Evolutionary conservation across 2,113 vertebrate species (phyloP).

Genomic region (Lophura nycthemera): DNA sequence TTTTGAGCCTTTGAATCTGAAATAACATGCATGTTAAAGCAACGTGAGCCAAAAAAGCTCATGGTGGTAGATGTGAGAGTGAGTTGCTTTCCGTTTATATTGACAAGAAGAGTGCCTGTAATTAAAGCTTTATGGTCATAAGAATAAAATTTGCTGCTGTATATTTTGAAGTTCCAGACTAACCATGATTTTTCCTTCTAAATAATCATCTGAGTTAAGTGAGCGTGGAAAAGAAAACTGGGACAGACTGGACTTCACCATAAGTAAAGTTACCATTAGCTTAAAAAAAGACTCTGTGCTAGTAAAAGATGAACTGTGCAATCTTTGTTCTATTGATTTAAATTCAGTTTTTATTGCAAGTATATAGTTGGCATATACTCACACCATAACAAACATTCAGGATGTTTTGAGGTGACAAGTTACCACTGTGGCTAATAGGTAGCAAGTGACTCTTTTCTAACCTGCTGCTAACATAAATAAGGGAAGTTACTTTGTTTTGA

Average conservation of each 20-base stretch:
- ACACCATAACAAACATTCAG: neutral
- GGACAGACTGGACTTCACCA: neutral
- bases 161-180: neutral
- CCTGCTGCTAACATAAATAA: neutral
- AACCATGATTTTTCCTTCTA: neutral
- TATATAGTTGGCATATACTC: neutral
- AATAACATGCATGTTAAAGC: neutral
- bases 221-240: neutral
- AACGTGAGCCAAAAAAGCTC: neutral
- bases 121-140: neutral
- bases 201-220: neutral
- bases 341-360: fast-evolving
- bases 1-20: neutral
- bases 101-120: neutral
- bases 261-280: neutral
- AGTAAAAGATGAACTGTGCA: neutral
- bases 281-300: neutral
- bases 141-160: neutral
- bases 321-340: neutral
- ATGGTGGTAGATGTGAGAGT: neutral
- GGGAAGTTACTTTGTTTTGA: fast-evolving
- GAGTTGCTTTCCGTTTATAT: slow-evolving; percentile 14
- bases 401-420: neutral
- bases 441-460: neutral
- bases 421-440: neutral